These are phyloP conservation scores for Eumeta japonica DNA, from an alignment of 1,140 invertebrate species.

Conservation along the genomic window DNA sequence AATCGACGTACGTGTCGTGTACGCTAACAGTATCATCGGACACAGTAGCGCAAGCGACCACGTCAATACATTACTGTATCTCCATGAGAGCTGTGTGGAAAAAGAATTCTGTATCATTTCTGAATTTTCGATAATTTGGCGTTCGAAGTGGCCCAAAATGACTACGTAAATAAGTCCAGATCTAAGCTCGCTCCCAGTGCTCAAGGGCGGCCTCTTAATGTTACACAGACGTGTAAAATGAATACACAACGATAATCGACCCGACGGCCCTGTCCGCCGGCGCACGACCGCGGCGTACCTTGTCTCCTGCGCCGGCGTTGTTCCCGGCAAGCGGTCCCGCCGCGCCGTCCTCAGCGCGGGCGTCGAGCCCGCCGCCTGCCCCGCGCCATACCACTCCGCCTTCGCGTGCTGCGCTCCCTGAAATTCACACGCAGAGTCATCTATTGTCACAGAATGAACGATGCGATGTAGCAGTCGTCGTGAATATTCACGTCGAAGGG, in stretches of 20 bases:
- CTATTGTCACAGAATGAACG: no score
- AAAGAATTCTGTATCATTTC: not conserved
- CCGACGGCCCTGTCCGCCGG: not conserved
- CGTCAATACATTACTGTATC: no score
- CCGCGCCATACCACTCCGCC: constrained; percentile 55
- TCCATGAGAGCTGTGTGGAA: no score
- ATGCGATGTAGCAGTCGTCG: no score
- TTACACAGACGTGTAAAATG: not conserved
- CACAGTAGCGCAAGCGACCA: no score
- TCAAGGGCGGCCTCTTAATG: not conserved
- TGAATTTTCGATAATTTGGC: constrained; percentile 1
- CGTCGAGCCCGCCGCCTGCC: constrained; percentile 46
- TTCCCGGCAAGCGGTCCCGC: constrained; percentile 46
- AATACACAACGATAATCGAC: not conserved
- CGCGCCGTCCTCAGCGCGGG: constrained; percentile 50
- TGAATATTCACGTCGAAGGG: no score
- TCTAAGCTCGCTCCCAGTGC: not conserved
- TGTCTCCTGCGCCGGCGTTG: constrained; percentile 53
- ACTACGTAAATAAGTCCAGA: no score
- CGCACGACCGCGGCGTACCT: no score
- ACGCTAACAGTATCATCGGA: no score
- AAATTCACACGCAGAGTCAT: no score
- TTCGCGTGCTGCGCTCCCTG: constrained; percentile 50
- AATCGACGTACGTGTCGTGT: no score
- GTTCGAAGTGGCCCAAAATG: no score